Evolutionary conservation across 2,113 vertebrate genomes (phyloP), one percentile per base, ranked within the genome.

Genomic region (Eclectus roratus): DNA sequence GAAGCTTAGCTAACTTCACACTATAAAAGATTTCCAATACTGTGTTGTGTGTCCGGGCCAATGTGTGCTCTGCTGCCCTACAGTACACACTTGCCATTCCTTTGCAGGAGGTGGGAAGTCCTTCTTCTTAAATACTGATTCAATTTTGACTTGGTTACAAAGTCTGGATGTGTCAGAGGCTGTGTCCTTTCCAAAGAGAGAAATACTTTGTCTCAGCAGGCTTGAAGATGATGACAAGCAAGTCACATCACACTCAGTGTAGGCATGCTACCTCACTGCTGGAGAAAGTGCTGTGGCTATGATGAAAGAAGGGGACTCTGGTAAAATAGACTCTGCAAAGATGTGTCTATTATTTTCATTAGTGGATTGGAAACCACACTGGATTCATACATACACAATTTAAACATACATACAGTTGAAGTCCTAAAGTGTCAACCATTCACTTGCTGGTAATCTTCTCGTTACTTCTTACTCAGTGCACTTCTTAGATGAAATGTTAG

Each of bases 21-120:
- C 17, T 49, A 0, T 23, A 74, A 74, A 41, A 46, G 7, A 78
- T 53, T 66, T 53, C 15, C 46, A 77, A 13, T 37, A 81, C 21
- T 46, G 11, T 49, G 80, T 70, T 41, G 25, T 35, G 31, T 69
- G 43, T 37, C 33, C 50, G 46, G 33, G 44, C 12, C 68, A 73
- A 29, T 1, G 1, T 0, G 0, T 52, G 46, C 28, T 70, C 27
- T 72, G 29, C 25, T 72, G 37, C 33, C 24, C 23, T 16, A 25
- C 9, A 35, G 66, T 10, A 13, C 11, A 56, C 37, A 18, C 14
- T 17, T 65, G 35, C 9, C 11, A 11, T 72, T 89, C 28, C 27
- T 58, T 66, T 77, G 37, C 46, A 85, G 79, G 46, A 89, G 10
- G 7, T 53, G 25, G 28, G 29, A 82, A 61, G n/a, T 33, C 13